Conservation (phyloP, 2,113 vertebrate species). For the Osmerus mordax region DNA sequence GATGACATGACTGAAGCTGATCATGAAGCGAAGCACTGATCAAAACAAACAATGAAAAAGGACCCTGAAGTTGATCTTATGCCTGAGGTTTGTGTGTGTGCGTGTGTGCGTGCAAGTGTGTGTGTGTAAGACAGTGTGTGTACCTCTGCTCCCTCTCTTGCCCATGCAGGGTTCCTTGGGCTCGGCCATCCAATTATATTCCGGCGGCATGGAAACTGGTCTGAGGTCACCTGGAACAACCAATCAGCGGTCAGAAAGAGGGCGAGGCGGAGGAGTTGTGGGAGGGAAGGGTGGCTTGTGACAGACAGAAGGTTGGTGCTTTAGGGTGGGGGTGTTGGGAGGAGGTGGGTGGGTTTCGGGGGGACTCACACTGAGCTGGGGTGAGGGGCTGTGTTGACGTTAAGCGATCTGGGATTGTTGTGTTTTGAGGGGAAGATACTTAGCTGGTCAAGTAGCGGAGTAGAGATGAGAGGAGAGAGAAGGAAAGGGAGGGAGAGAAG, state of each 20-base stretch:
- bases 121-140: slow-evolving; percentile 47
- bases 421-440: slow-evolving; percentile 33
- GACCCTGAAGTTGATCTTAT: no score
- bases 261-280: slow-evolving; percentile 14
- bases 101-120: slow-evolving; percentile 3
- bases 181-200: slow-evolving; percentile 82
- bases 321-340: not conserved
- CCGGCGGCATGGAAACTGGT: slow-evolving; percentile 80
- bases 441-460: not conserved
- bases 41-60: slow-evolving; percentile 4
- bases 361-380: slow-evolving; percentile 41
- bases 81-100: not conserved
- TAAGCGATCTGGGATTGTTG: slow-evolving; percentile 31
- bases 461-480: not conserved
- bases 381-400: slow-evolving; percentile 37
- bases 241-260: slow-evolving; percentile 64
- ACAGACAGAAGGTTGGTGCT: not conserved
- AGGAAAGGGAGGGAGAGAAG: not conserved
- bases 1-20: slow-evolving; percentile 61
- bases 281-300: not conserved
- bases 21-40: slow-evolving; percentile 55
- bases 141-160: slow-evolving; percentile 85
- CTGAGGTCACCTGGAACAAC: slow-evolving; percentile 84
- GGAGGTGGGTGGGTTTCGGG: slow-evolving; percentile 7
- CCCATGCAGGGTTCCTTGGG: slow-evolving; percentile 80